A percentile compares a stretch with the other conserved stretches of the same genome.
Evolutionary conservation across 2,888 invertebrate genomes (phyloP).

Genomic region (Habroteleia sp.): DNA sequence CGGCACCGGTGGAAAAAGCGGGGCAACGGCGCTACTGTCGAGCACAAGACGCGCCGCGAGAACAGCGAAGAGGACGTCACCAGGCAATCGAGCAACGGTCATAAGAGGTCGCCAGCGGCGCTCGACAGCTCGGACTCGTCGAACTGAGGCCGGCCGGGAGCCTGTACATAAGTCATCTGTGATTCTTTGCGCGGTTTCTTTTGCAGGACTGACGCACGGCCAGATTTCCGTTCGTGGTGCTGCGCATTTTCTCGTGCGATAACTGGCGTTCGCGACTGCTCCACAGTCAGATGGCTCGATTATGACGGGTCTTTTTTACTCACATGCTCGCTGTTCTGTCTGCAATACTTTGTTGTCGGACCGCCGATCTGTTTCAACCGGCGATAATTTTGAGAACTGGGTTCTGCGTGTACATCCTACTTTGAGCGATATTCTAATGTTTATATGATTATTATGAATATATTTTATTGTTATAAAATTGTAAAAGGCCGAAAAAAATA

Average conservation of each 20-base stretch:
- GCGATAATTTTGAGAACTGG: no score
- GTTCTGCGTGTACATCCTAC: background rate
- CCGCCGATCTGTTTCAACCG: no score
- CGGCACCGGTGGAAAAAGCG: conserved; percentile 48
- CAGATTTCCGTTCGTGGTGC: background rate
- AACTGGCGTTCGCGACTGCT: background rate
- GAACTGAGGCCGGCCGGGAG: conserved; percentile 19
- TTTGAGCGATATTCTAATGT: background rate
- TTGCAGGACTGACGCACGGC: conserved; percentile 18
- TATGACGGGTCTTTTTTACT: no score
- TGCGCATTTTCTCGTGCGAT: background rate
- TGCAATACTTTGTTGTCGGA: no score
- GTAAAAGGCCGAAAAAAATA: background rate
- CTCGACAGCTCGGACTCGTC: conserved; percentile 43
- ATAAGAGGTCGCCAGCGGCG: conserved; percentile 29
- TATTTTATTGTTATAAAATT: background rate
- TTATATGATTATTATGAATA: background rate
- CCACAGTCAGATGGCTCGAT: no score
- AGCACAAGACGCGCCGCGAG: conserved; percentile 3
- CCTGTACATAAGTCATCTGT: conserved; percentile 53
- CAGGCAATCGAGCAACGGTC: conserved; percentile 57
- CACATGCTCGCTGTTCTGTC: no score
- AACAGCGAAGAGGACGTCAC: conserved; percentile 48
- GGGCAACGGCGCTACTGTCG: background rate
- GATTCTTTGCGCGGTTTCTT: conserved; percentile 26